Conservation (phyloP, 64 coral and sea anemone genomes). For the Actinia equina region DNA sequence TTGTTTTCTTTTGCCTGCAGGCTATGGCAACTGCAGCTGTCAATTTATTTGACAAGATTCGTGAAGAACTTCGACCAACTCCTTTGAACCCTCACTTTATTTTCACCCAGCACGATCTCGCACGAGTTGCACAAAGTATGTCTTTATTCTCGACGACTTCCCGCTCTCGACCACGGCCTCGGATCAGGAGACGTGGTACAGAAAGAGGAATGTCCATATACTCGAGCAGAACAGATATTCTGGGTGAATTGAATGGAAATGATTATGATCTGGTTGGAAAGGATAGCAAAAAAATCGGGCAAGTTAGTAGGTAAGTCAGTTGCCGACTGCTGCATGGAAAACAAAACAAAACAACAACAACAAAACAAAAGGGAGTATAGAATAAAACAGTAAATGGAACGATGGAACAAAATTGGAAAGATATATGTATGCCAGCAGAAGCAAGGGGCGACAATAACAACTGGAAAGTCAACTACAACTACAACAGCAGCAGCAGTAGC, state of each 20-base stretch:
- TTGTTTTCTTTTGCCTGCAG: constrained; percentile 26
- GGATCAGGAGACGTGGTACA: constrained; percentile 47
- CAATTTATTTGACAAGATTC: constrained; percentile 55
- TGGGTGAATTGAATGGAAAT: background rate
- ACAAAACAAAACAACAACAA: background rate
- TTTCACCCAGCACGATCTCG: constrained; percentile 95
- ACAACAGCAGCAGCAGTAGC: too few relatives aligned
- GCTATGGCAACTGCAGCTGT: constrained; percentile 82
- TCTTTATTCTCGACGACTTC: constrained; percentile 66
- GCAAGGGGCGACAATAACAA: too few relatives aligned
- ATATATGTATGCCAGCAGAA: too few relatives aligned
- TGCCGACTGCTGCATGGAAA: background rate
- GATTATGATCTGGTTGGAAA: background rate
- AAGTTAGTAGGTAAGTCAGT: background rate
- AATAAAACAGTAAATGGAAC: background rate
- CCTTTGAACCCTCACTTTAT: constrained; percentile 84
- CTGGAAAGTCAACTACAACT: too few relatives aligned
- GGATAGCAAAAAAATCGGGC: background rate
- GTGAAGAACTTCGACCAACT: constrained; percentile 71
- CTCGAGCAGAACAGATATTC: background rate
- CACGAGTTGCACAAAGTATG: constrained; percentile 81
- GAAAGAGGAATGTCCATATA: background rate
- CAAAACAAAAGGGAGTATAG: background rate
- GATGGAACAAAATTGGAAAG: too few relatives aligned
- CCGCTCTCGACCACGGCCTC: constrained; percentile 67